These are phyloP conservation scores for Drosophila pseudoobscura DNA, from an alignment of 1,140 invertebrate genomes.

Conservation along the genomic window DNA sequence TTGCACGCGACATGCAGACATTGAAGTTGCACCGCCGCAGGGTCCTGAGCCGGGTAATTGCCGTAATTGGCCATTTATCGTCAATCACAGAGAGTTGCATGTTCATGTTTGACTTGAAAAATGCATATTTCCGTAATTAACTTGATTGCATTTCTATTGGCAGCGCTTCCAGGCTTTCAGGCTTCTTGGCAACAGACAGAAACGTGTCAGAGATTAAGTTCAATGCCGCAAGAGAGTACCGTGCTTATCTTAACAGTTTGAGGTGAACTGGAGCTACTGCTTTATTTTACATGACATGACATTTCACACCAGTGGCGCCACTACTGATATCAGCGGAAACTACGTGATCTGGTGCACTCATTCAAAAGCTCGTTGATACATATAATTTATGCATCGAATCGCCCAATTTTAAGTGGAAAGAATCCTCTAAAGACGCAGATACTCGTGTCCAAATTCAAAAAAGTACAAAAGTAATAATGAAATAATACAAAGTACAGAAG, in stretches of 20 bases:
- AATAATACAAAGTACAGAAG: too few relatives aligned
- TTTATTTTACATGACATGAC: too few relatives aligned
- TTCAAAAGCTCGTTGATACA: too few relatives aligned
- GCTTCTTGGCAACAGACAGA: conserved; percentile 2
- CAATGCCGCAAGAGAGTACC: neutral
- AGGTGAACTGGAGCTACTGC: neutral
- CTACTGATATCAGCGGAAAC: too few relatives aligned
- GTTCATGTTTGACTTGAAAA: conserved; percentile 44
- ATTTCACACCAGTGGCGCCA: too few relatives aligned
- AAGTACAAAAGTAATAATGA: too few relatives aligned
- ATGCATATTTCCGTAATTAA: conserved; percentile 64
- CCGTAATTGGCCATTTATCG: conserved; percentile 76
- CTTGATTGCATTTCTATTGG: conserved; percentile 71
- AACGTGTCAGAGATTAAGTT: conserved; percentile 24
- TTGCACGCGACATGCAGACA: conserved; percentile 36
- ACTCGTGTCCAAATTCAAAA: too few relatives aligned
- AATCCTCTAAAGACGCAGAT: too few relatives aligned
- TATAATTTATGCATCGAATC: too few relatives aligned
- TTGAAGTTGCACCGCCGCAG: conserved; percentile 10
- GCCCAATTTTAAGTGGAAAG: too few relatives aligned
- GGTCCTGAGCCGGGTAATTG: conserved; percentile 56
- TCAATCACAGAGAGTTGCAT: conserved; percentile 44
- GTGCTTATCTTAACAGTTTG: conserved; percentile 1
- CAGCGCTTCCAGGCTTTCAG: conserved; percentile 22
- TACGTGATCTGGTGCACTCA: too few relatives aligned